Percentiles rank a stretch among this genome's conserved stretches.
Evolutionary conservation across 1,140 invertebrate genomes (phyloP).

Genomic region (roundworm (Caenorhabditis elegans)): WBcel235 BX284606.5:9168501-9169000

Average conservation of each 20-base stretch:
- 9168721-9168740: too few relatives aligned
- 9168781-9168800: too few relatives aligned
- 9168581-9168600: background rate
- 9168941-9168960: background rate
- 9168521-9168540: background rate
- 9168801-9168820: too few relatives aligned
- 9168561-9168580: background rate
- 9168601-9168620: background rate
- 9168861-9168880: background rate
- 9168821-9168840: too few relatives aligned
- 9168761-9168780: too few relatives aligned
- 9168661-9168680: too few relatives aligned
- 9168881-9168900: slow-evolving; percentile 7
- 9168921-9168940: background rate
- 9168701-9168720: too few relatives aligned
- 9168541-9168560: background rate
- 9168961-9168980: background rate
- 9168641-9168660: background rate
- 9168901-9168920: background rate
- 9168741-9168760: too few relatives aligned
- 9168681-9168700: too few relatives aligned
- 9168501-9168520: background rate
- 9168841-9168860: too few relatives aligned
- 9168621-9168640: background rate
- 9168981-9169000: background rate